Evolutionary conservation across 2,113 vertebrate genomes (phyloP), one percentile per base, ranked within the genome.

Genomic region (Prinia subflava): DNA sequence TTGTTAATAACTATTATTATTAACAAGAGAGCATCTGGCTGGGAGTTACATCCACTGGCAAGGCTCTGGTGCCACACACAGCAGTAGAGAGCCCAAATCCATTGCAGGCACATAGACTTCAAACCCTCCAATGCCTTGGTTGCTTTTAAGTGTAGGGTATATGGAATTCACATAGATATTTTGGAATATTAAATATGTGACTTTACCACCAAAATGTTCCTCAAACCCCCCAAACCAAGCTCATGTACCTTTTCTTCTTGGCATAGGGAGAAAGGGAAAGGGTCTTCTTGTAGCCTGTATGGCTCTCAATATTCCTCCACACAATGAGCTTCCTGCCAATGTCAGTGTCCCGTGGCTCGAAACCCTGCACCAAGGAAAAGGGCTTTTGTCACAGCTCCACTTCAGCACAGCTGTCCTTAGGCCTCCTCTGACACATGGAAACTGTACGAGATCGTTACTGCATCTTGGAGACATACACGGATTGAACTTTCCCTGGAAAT

Each of bases 291-390:
- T 98, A 98, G 83, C 99, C 99, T 2, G 99, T 99, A 86, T 98
- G 98, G 92, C 98, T 97, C 95, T 98, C 97, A 28, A 99, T 95
- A 47, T 98, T 98, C 84, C 97, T 98, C 98, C 99, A 98, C 74
- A 99, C 98, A 23, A 96, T 91, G 31, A 99, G 97, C 69, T 98
- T 99, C 69, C 98, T 98, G 53, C 98, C 98, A 2, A 99, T 98
- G 73, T 99, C 98, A 2, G 99, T 99, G 73, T 99, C 99, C 73
- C 98, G 98, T 23, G 99, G 99, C 97, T 99, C 98, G 14, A 99
- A 99, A 39, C 99, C 99, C 99, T 99, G 97, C 31, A 92, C 21
- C 91, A 94, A 68, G 60, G 25, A 86, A 60, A 95, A 90, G 63
- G 47, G 7, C 11, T 79, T 79, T 80, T 89, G 81, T 95, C 64